These are phyloP conservation scores for Augochlorella aurata DNA, from an alignment of 2,888 invertebrate genomes.

Conservation along the genomic window DNA sequence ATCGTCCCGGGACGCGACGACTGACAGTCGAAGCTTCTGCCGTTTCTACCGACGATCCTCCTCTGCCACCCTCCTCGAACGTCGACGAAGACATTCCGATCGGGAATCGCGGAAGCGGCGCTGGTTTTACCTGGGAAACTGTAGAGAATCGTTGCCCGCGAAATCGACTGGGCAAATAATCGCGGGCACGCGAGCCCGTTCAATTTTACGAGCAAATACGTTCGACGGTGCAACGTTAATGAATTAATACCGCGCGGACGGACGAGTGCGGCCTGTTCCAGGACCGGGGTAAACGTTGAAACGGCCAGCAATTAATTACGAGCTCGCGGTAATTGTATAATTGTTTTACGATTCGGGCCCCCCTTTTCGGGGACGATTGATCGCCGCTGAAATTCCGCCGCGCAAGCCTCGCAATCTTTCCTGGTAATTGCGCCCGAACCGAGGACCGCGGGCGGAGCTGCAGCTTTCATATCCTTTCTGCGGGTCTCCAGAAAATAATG, in stretches of 20 bases:
- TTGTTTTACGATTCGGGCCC: constrained; percentile 76
- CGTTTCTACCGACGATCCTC: background rate
- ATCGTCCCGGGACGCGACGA: constrained; percentile 20
- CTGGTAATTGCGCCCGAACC: background rate
- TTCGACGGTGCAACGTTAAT: constrained; percentile 71
- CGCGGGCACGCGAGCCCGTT: constrained; percentile 61
- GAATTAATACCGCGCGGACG: constrained; percentile 74
- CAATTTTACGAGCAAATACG: constrained; percentile 78
- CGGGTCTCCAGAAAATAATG: no score
- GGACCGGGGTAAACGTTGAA: constrained; percentile 71
- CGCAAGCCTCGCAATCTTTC: background rate
- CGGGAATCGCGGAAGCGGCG: no score
- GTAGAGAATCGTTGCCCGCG: constrained; percentile 49
- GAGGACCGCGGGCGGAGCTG: background rate
- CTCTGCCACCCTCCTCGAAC: background rate
- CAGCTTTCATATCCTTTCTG: no score
- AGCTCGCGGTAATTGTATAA: constrained; percentile 76
- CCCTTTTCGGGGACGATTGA: constrained; percentile 38
- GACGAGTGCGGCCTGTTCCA: constrained; percentile 39
- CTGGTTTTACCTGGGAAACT: no score
- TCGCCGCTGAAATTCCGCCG: background rate
- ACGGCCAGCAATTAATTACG: constrained; percentile 77
- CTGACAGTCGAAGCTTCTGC: background rate
- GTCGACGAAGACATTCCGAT: no score
- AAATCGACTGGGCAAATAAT: constrained; percentile 78